These are phyloP conservation scores for Octodonta nipae DNA, from an alignment of 2,888 invertebrate species.

Conservation along the genomic window DNA sequence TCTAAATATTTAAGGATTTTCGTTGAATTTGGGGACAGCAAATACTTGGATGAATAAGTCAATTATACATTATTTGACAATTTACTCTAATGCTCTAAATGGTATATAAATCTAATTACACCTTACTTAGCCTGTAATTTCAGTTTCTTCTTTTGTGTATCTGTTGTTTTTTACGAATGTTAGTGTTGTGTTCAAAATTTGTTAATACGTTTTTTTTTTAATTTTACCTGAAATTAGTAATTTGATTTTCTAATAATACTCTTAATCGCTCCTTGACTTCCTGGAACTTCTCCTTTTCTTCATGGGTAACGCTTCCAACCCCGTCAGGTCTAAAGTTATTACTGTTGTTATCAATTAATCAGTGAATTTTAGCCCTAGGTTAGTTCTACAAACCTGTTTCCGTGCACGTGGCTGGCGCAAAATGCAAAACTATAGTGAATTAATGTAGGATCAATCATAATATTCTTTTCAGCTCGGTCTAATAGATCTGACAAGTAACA, in stretches of 20 bases:
- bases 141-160: too few species aligned
- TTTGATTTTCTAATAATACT: conserved; percentile 88
- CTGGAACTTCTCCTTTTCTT: conserved; percentile 94
- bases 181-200: too few species aligned
- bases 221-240: conserved; percentile 89
- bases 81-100: too few species aligned
- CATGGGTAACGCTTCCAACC: conserved; percentile 94
- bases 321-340: conserved; percentile 79
- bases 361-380: conserved; percentile 26
- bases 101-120: too few species aligned
- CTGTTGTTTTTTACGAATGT: too few species aligned
- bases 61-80: too few species aligned
- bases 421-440: conserved; percentile 99
- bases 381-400: conserved; percentile 67
- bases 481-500: conserved; percentile 90
- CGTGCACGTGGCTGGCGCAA: conserved; percentile 98
- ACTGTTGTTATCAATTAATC: conserved; percentile 36
- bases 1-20: too few species aligned
- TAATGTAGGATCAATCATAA: conserved; percentile 94
- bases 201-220: too few species aligned
- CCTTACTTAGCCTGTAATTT: too few species aligned
- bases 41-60: too few species aligned
- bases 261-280: conserved; percentile 92
- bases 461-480: conserved; percentile 79
- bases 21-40: too few species aligned